Conservation (phyloP, 2,797 vertebrate genomes). For the Trachurus trachurus region DNA sequence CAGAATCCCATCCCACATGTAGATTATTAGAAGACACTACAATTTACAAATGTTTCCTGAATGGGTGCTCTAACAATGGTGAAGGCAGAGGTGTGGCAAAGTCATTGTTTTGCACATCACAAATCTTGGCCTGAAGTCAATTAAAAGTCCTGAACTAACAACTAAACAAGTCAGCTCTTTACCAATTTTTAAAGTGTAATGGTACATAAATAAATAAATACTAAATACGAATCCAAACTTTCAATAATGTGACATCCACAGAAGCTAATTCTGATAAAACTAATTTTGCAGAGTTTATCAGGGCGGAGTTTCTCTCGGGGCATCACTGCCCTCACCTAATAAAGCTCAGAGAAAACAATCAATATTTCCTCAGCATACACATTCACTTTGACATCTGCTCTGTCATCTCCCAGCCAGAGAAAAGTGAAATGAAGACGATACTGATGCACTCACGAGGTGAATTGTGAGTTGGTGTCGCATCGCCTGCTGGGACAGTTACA, state of each 20-base stretch:
- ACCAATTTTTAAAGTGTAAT: background rate
- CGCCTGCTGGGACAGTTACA: background rate
- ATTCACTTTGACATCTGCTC: conserved; percentile 29
- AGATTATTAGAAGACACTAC: no score
- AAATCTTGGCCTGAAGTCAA: background rate
- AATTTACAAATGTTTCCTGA: no score
- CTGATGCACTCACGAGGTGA: background rate
- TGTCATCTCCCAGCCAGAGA: conserved; percentile 11
- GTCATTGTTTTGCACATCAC: background rate
- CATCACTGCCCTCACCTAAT: background rate
- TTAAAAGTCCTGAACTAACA: background rate
- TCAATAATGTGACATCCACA: background rate
- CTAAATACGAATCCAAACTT: background rate
- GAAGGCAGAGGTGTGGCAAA: background rate
- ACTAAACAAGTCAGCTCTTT: background rate
- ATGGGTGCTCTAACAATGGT: no score
- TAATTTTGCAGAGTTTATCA: background rate
- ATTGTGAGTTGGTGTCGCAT: background rate
- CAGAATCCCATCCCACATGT: no score
- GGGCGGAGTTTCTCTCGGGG: background rate
- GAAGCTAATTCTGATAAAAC: background rate
- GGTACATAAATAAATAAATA: background rate
- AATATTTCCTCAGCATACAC: conserved; percentile 26
- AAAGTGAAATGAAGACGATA: conserved; percentile 11
- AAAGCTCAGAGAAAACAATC: conserved; percentile 12